Base-by-base conservation (phyloP, 2,888 invertebrate species). In the Perizoma flavofasciatum region DNA sequence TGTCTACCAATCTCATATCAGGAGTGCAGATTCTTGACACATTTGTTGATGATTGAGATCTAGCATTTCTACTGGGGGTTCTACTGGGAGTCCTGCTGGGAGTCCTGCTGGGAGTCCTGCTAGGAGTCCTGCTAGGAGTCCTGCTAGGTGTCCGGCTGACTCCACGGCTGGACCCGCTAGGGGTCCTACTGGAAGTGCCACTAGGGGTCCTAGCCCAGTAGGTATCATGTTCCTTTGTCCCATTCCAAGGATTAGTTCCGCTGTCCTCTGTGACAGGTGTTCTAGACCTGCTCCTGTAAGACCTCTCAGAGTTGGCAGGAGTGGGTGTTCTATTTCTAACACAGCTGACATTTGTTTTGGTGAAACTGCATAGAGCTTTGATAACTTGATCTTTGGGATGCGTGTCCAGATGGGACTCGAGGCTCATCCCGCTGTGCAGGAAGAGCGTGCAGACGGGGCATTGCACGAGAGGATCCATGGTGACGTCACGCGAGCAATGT, bases 381-480 rank as follows among this genome's bases (percentile, higher is more conserved):
- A 97, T 97, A 52, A 97, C 96, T 87, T 96, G 96, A 74, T 97
- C 97, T 85, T 97, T 97, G 45, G 97, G 97, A 91, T 97, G 97
- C 34, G 96, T 97, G 79, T 96, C 95, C 83, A 97, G 92, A 83
- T 97, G 97, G 67, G 94, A 94, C 81, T 96, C 96, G 71, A 97
- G 89, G 61, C 95, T 94, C 91, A 97, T 97, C 59, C 97, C 97
- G 88, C 96, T 96, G 71, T 96, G 94, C 70, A 97, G 92, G 85
- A 95, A 97, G 65, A 97, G 91, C 43, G 97, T 97, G 88, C 97
- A 97, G 69, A 97, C 97, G 55, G 97, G 97, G 85, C 97, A 97
- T 82, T 94, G 94, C 73, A 94, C 82, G 56, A 84, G 83, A 67
- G 86, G 87, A 71, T 92, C 91, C 92, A 93, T 93, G 67, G 75